A percentile compares a stretch with the other conserved stretches of the same genome.
These are phyloP conservation scores for Oppia nitens DNA, from an alignment of 1,140 invertebrate species.

Conservation along the genomic window DNA sequence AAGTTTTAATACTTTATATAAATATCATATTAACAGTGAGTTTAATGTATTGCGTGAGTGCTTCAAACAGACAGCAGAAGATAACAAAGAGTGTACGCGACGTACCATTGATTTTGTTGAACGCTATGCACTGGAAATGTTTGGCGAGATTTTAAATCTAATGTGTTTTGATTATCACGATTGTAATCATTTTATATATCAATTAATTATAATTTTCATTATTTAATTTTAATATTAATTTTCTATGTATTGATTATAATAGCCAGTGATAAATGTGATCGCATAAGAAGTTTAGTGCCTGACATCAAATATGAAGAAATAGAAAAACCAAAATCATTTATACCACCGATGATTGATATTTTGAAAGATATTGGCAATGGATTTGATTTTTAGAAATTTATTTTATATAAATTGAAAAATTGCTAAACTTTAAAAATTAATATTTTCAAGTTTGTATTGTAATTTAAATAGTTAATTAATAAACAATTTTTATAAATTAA, in stretches of 20 bases:
- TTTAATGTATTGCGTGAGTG: neutral
- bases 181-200: neutral
- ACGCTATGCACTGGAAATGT: neutral
- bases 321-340: neutral
- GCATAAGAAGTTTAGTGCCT: neutral
- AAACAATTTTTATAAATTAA: no score
- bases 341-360: neutral
- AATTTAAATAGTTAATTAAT: no score
- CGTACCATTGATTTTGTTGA: neutral
- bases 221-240: neutral
- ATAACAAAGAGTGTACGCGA: neutral
- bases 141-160: neutral
- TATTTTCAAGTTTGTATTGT: no score
- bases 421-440: no score
- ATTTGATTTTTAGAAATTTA: no score
- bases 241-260: no score
- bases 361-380: neutral
- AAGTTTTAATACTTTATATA: neutral
- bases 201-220: neutral
- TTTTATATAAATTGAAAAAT: no score
- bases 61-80: neutral
- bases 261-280: neutral
- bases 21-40: no score
- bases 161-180: neutral
- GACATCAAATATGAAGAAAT: neutral